Evolutionary conservation across 2,888 invertebrate species (phyloP).

Genomic region (Drosophila falleni): DNA sequence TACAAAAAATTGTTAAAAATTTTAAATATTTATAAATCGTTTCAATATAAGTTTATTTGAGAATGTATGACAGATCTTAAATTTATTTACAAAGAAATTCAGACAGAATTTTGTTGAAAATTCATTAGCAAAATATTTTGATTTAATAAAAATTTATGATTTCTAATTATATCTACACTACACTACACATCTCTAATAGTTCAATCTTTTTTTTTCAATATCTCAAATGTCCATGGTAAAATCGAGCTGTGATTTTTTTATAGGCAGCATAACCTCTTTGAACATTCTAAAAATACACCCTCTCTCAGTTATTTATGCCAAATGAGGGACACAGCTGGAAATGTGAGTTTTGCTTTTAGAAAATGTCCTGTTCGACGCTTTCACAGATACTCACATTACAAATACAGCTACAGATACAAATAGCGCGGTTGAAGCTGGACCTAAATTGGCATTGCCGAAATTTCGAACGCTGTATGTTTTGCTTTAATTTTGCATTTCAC

Average conservation of each 20-base stretch:
- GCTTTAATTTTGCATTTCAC: constrained; percentile 69
- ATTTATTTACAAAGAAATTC: no score
- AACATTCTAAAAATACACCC: background rate
- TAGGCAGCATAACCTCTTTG: background rate
- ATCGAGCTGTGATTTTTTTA: background rate
- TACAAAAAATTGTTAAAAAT: background rate
- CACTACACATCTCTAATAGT: background rate
- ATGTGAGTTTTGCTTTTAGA: constrained; percentile 34
- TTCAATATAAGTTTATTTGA: no score
- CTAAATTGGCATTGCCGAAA: constrained; percentile 40
- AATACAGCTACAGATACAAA: constrained; percentile 25
- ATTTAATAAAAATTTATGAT: background rate
- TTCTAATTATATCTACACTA: no score
- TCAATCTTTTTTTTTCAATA: background rate
- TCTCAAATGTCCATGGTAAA: background rate
- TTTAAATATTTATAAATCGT: no score
- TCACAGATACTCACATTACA: constrained; percentile 1
- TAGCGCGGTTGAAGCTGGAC: constrained; percentile 37
- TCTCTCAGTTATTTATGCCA: background rate
- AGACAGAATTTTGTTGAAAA: no score
- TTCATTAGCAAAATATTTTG: background rate
- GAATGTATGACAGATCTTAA: no score
- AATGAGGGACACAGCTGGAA: constrained; percentile 17
- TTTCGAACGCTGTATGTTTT: constrained; percentile 52
- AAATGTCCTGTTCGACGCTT: constrained; percentile 29